Conservation (phyloP, 2,797 vertebrate genomes). For the Gadopsis bispinosus region DNA sequence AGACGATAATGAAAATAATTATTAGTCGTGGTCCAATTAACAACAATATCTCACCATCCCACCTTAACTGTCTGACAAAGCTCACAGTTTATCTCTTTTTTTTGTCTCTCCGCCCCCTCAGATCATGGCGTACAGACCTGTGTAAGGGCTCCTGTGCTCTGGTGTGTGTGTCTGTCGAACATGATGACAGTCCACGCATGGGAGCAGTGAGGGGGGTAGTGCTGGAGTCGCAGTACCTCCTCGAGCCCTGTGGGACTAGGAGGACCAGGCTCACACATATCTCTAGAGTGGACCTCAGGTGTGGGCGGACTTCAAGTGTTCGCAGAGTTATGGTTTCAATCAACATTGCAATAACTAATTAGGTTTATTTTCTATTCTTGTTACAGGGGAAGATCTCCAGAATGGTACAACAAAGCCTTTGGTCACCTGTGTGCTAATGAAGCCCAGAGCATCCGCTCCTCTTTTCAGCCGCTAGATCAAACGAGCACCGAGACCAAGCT, state of each 20-base stretch:
- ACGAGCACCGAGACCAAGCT: slow-evolving; percentile 89
- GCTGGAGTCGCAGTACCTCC: slow-evolving; percentile 91
- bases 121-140: slow-evolving; percentile 91
- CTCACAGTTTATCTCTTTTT: background rate
- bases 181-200: slow-evolving; percentile 86
- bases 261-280: slow-evolving; percentile 92
- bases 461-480: slow-evolving; percentile 88
- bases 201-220: slow-evolving; percentile 89
- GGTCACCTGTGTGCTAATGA: slow-evolving; percentile 92
- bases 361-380: background rate
- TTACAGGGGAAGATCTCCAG: slow-evolving; percentile 91
- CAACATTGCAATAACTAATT: background rate
- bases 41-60: background rate
- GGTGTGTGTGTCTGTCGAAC: slow-evolving; percentile 91
- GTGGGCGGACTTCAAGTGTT: slow-evolving; percentile 43
- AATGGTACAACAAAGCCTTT: slow-evolving; percentile 96
- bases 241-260: slow-evolving; percentile 89
- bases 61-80: background rate
- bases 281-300: slow-evolving; percentile 93
- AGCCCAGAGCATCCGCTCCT: slow-evolving; percentile 91
- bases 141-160: slow-evolving; percentile 89
- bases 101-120: slow-evolving; percentile 55
- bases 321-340: background rate
- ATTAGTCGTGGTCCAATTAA: background rate
- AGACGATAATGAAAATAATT: background rate